These are phyloP conservation scores for Carabus problematicus DNA, from an alignment of 2,888 invertebrate species.

Conservation along the genomic window DNA sequence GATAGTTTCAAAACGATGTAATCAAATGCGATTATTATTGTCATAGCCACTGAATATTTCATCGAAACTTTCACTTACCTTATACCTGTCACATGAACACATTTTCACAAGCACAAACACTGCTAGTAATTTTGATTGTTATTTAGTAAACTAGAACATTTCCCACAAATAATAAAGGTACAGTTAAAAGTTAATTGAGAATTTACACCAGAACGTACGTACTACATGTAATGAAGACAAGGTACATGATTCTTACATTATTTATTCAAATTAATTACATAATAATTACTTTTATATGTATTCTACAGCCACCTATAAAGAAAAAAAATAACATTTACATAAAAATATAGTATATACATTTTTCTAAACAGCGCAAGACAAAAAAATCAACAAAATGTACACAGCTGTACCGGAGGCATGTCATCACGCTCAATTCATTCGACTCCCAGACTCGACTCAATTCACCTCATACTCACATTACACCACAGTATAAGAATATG, in stretches of 20 bases:
- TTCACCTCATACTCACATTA: constrained; percentile 1
- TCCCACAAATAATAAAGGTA: too few species aligned
- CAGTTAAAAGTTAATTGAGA: too few species aligned
- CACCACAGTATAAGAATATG: not conserved
- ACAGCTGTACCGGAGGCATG: constrained; percentile 29
- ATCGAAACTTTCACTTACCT: too few species aligned
- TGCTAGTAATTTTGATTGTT: too few species aligned
- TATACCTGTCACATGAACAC: too few species aligned
- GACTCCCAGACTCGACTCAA: constrained; percentile 3
- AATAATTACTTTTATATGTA: constrained; percentile 38
- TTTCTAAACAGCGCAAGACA: constrained; percentile 37
- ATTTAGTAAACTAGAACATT: too few species aligned
- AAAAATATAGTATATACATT: constrained; percentile 45
- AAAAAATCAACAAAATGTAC: constrained; percentile 43
- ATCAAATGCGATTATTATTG: too few species aligned
- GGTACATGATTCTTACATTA: constrained; percentile 24
- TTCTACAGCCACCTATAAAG: constrained; percentile 45
- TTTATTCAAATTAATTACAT: constrained; percentile 38
- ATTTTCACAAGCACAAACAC: too few species aligned
- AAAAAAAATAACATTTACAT: constrained; percentile 43
- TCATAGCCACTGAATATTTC: too few species aligned
- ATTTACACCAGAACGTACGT: too few species aligned
- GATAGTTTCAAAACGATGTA: too few species aligned
- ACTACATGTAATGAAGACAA: not conserved
- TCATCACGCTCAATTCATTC: not conserved